Base-by-base conservation (phyloP, 2,888 invertebrate species). In the Pasiphila rectangulata region DNA sequence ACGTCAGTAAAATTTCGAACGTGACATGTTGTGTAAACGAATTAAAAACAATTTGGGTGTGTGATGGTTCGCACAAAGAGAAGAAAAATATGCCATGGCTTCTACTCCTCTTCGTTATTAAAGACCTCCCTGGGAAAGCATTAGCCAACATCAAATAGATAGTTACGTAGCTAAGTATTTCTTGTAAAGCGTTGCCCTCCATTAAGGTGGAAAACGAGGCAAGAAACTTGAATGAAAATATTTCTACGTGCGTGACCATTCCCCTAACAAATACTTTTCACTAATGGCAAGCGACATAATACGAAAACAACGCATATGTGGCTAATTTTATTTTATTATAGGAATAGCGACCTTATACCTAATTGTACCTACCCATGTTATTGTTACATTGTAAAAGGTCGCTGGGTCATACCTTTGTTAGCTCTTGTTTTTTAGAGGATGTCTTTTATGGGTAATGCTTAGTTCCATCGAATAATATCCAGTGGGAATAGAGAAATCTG, bases 221-320 rank as follows among this genome's bases (percentile, higher is more conserved):
- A 21, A 56, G 42, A 46, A 51, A 56, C 43, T 46, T 53, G 52
- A 56, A 56, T 56, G 50, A 46, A 53, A 48, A 48, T 51, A 52
- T 52, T 41, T 38, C 20, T 41, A 27, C 35, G 51, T 51, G 54
- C 54, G 51, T 51, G 54, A 51, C 51, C 54, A 21, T 51, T 42
- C 20, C 21, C 15, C 30, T 30, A 12, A 15, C 30, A 30, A 32
- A 44, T 54, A 47, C 32, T 39, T 12, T 41, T 40, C 44, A 38
- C 49, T 55, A 55, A 51, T 55, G 49, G 43, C 51, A 46, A 30
- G 50, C 42, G 54, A 51, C 54, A 46, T 51, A 46, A 48, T 51
- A 39, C 42, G 27, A 27, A 20, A 39, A 19, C 27, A 12, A 38
- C 38, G 27, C 27, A 45, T 54, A 43, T 48, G 42, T 48, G 35